Conservation (phyloP, 2,113 vertebrate species). For the Lepisosteus osseus region DNA sequence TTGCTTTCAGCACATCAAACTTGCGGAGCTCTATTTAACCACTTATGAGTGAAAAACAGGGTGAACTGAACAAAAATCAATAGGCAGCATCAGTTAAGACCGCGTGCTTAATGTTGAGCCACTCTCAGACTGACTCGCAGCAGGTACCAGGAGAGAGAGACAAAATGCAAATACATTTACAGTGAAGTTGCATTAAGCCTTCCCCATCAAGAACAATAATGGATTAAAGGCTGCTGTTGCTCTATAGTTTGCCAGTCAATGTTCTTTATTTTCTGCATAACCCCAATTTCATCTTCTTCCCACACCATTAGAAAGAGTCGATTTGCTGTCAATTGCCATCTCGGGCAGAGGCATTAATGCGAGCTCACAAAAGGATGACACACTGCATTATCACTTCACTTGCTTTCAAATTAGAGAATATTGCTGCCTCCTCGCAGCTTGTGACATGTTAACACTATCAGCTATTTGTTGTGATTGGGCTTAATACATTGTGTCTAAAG, state of each 20-base stretch:
- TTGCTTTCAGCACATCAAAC: too few relatives aligned
- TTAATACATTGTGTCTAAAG: constrained; percentile 80
- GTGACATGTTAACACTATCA: constrained; percentile 81
- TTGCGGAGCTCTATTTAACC: too few relatives aligned
- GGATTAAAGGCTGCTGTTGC: constrained; percentile 85
- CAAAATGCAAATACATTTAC: constrained; percentile 59
- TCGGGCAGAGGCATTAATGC: constrained; percentile 87
- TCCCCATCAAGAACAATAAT: constrained; percentile 77
- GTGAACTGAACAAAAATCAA: constrained; percentile 37
- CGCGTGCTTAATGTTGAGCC: constrained; percentile 18
- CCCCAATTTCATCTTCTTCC: constrained; percentile 63
- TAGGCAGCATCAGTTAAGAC: constrained; percentile 28
- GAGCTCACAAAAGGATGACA: constrained; percentile 81
- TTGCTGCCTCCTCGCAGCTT: constrained; percentile 77
- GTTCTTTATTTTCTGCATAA: constrained; percentile 75
- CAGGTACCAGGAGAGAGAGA: constrained; percentile 38
- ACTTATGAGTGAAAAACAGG: constrained; percentile 18
- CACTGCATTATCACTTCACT: constrained; percentile 82
- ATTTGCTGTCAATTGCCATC: constrained; percentile 80
- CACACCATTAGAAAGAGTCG: constrained; percentile 74
- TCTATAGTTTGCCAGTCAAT: constrained; percentile 81
- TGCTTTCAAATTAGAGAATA: constrained; percentile 85
- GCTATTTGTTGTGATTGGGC: constrained; percentile 73
- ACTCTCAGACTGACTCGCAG: constrained; percentile 55
- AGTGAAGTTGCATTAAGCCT: constrained; percentile 82